Evolutionary conservation across 2,888 invertebrate genomes (phyloP).

Genomic region (Drosophila ochracea): DNA sequence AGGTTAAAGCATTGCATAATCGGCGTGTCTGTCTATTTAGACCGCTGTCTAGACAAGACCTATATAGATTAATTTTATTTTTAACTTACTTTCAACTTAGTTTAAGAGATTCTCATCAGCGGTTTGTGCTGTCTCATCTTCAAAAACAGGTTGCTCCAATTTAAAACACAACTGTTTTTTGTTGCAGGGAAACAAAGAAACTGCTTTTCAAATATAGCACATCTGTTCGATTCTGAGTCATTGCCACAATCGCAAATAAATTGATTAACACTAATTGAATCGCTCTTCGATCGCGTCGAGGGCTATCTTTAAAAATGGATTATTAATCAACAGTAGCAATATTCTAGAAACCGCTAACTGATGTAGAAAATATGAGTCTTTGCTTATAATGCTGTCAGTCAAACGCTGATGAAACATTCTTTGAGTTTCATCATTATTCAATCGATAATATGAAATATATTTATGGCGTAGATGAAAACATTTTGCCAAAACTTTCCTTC

Average conservation of each 20-base stretch:
- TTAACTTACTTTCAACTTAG: neutral
- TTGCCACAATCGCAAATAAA: conserved; percentile 11
- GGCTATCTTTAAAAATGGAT: neutral
- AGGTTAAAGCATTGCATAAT: conserved; percentile 46
- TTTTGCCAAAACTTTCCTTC: neutral
- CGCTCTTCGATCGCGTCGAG: conserved; percentile 2
- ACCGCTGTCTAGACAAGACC: conserved; percentile 15
- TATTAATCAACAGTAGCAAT: neutral
- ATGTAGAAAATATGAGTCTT: neutral
- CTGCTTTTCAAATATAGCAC: conserved; percentile 11
- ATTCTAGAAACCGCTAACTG: neutral
- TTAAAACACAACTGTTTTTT: neutral
- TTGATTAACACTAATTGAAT: conserved; percentile 23
- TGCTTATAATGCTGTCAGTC: neutral
- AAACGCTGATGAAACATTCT: neutral
- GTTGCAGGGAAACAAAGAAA: neutral
- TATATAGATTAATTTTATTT: neutral
- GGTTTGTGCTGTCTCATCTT: conserved; percentile 4
- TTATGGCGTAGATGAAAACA: neutral
- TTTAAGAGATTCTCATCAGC: conserved; percentile 13
- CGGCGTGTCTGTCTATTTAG: conserved; percentile 2
- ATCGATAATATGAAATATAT: neutral
- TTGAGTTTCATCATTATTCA: no score
- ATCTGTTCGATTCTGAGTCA: conserved; percentile 23
- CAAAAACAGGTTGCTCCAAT: conserved; percentile 27